These are phyloP conservation scores for Drosophila sturtevanti DNA, from an alignment of 1,140 invertebrate species.

Conservation along the genomic window DNA sequence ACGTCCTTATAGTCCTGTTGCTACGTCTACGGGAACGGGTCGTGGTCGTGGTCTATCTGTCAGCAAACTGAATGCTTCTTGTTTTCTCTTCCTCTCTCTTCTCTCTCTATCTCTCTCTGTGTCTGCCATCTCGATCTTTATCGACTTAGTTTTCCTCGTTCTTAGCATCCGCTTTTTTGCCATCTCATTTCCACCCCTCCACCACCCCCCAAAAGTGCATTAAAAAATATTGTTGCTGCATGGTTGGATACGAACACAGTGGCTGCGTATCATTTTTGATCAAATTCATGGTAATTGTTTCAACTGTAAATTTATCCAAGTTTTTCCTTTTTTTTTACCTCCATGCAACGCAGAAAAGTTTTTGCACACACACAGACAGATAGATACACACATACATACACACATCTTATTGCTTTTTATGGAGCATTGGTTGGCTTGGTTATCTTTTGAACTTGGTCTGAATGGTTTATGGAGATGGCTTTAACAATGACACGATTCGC, in stretches of 20 bases:
- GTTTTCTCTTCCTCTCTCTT: conserved; percentile 8
- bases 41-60: conserved; percentile 72
- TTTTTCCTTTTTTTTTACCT: conserved; percentile 37
- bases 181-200: conserved; percentile 71
- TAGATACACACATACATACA: conserved; percentile 24
- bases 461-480: conserved; percentile 39
- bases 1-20: conserved; percentile 4
- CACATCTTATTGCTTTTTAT: conserved; percentile 50
- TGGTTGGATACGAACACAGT: conserved; percentile 78
- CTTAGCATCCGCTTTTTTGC: conserved; percentile 45
- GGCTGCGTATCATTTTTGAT: conserved; percentile 81
- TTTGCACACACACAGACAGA: conserved; percentile 38
- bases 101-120: conserved; percentile 13
- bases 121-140: conserved; percentile 50
- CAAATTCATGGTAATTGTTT: conserved; percentile 82
- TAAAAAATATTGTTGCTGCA: conserved; percentile 82
- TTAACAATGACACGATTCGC: conserved; percentile 50
- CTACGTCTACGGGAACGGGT: neutral
- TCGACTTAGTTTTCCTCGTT: conserved; percentile 60
- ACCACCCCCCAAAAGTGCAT: conserved; percentile 57
- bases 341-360: conserved; percentile 78
- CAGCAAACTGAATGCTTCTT: conserved; percentile 60
- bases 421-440: conserved; percentile 25
- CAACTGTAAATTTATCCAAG: conserved; percentile 81
- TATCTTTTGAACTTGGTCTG: conserved; percentile 7